Evolutionary conservation across 2,797 vertebrate genomes (phyloP), one percentile per base, ranked within the genome.

Genomic region (Mormyrops boulengeri): DNA sequence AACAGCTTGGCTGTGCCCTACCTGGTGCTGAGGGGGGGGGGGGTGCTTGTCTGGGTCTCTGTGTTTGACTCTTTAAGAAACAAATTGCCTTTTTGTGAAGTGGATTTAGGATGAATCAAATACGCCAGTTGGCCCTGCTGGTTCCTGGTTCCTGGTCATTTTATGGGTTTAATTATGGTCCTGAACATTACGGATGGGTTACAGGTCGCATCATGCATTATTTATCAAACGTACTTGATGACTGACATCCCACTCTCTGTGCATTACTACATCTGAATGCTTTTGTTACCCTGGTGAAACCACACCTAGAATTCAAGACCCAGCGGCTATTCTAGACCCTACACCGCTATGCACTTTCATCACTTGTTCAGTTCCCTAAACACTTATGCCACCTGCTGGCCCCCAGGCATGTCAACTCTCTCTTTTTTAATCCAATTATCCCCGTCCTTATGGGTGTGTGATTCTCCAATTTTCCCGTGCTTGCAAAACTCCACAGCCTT

Each of bases 81-180:
- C 95, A 95, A 96, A 96, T 95, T 94, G 95, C 92, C 94, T 95
- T 95, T 95, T 95, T 96, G 95, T 96, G 93, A 52, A 91, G 91
- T 94, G 94, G 94, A 95, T 95, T 94, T 93, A 93, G 95, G 94
- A 95, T 95, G 95, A 95, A 96, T 95, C 94, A 93, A 92, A 89
- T 90, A 89, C 93, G 95, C 93, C 93, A 94, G 95, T 96, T 95
- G 95, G 93, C 30, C 90, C 89, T 22, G 93, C 92, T 93, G 92
- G 92, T 94, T 94, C 91, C 94, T 92, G 93, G 93, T 93, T 91
- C 89, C 88, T 88, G 89, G 90, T 90, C 92, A 91, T 93, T 93
- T 60, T 62, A 44, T 57, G 86, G 86, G 22, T 41, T 60, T 87
- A 87, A 60, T 57, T 52, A 87, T 57, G 53, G 86, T 38, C 52